Evolutionary conservation across 2,888 invertebrate species (phyloP), one percentile per base, ranked within the genome.

Genomic region (Pollenia angustigena): DNA sequence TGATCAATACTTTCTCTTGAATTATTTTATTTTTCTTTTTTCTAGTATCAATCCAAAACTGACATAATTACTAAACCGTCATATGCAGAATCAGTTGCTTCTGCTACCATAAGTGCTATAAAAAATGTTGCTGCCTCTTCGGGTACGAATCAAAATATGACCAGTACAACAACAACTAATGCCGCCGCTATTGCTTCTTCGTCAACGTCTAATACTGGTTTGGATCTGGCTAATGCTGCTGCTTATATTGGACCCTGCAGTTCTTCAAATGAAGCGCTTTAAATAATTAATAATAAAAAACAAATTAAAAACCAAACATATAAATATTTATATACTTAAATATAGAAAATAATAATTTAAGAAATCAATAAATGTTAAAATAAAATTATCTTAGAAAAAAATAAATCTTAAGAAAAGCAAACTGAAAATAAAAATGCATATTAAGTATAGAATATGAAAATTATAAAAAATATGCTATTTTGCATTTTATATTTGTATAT

Each of bases 231-330:
- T 83, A 88, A 82, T 71, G 87, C 88, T 81, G 90, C 90, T 91
- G 91, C 92, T 91, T 90, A 93, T 90, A 85, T 94, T 92, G 89
- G 94, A 92, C 93, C 94, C 93, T 90, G 94, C 95, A 85, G 95
- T 95, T 69, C 95, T 93, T 90, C 95, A 95, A 88, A 93, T 95
- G 88, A 94, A 94, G 88, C 94, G 92, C 91, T 92, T 86, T 91
- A 90, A 90, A 89, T 80, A 90, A 89, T 80, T 74, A 75, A 62
- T 75, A 60, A 11, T 78, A 69, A 32, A 48, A 44, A 58, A 12
- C 23, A 32, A 32, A 32, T 32, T 32, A 32, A 32, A 32, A 32
- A 32, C 32, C 32, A 66, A 14, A 48, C 12, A 74, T 23, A 48
- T 40, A 74, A 75, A 52, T 52, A 69, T 23, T 48, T 69, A 69